phyloP scores from a whole-genome alignment of 2,797 vertebrate genomes.

The Esox lucius region DNA sequence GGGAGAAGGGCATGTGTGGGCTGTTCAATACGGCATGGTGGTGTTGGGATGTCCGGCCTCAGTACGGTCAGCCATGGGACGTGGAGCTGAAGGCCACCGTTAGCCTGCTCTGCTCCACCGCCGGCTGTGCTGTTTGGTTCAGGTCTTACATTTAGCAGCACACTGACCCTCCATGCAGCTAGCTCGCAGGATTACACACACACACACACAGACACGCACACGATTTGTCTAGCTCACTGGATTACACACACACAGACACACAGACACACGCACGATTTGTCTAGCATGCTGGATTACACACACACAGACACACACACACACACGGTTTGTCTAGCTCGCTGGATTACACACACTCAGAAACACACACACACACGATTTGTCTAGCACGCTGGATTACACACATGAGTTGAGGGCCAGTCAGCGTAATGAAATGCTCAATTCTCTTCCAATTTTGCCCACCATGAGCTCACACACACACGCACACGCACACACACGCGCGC shows the following conservation, averaged over 20 bases:
- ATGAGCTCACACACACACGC: background rate
- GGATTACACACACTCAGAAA: background rate
- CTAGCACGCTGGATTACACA: background rate
- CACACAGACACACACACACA: background rate
- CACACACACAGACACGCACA: background rate
- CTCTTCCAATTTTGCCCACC: no score
- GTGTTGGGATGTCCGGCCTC: background rate
- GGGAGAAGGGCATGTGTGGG: background rate
- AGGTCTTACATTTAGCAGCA: no score
- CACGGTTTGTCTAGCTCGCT: background rate
- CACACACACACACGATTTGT: background rate
- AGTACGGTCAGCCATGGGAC: background rate
- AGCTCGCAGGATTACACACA: background rate
- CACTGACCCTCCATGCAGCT: no score
- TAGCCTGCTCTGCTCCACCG: conserved; percentile 1
- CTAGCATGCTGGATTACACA: background rate
- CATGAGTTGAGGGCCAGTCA: background rate
- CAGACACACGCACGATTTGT: background rate
- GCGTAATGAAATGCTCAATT: background rate
- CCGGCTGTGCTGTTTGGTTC: no score
- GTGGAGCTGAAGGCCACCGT: background rate
- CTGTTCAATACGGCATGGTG: background rate
- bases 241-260: background rate
- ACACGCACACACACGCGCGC: background rate
- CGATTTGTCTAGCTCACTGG: background rate